These are phyloP conservation scores for Buceros bicornis DNA, from an alignment of 2,797 vertebrate genomes.

Conservation along the genomic window DNA sequence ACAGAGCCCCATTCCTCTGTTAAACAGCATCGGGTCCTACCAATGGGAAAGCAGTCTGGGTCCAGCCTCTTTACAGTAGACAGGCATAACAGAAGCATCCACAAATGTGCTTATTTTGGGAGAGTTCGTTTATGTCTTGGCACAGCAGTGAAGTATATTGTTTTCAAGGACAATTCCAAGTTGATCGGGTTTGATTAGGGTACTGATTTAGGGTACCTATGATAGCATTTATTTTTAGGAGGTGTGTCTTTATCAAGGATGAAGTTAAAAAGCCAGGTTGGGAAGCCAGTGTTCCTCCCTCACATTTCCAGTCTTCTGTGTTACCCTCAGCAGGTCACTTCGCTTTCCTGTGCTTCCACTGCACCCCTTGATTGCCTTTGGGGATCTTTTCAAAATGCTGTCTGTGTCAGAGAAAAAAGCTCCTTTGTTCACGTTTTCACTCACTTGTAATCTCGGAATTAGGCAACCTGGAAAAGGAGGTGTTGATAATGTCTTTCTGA, in stretches of 20 bases:
- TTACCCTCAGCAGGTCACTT: not conserved
- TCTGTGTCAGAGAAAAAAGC: not conserved
- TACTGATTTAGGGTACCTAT: not conserved
- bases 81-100: not conserved
- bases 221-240: not conserved
- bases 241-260: not conserved
- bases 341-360: not conserved
- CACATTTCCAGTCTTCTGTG: not conserved
- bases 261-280: not conserved
- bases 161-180: not conserved
- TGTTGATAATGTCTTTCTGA: not conserved
- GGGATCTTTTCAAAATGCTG: not conserved
- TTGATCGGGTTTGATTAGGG: not conserved
- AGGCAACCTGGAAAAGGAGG: not conserved
- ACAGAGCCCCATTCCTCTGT: not conserved
- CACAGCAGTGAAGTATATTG: not conserved
- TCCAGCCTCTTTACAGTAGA: not conserved
- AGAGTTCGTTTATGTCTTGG: not conserved
- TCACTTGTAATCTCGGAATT: conserved; percentile 22
- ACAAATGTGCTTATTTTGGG: not conserved
- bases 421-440: not conserved
- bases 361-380: not conserved
- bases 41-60: not conserved
- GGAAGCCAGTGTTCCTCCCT: not conserved
- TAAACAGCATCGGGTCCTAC: not conserved